Percentiles rank a stretch among this genome's conserved stretches.
These are phyloP conservation scores for human DNA, from an alignment of 2,113 vertebrate genomes.

Conservation along the genomic window DNA sequence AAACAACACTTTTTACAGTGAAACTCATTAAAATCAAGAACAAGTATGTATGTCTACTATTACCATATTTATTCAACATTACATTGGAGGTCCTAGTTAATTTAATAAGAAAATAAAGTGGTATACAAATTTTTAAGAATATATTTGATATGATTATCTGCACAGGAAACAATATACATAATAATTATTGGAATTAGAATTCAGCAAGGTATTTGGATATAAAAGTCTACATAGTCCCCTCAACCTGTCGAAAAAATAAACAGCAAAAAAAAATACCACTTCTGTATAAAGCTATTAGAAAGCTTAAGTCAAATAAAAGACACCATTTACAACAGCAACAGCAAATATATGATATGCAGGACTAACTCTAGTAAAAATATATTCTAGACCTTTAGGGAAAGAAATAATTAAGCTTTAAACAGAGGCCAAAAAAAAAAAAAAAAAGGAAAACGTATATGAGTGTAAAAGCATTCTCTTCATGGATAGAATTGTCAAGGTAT, in stretches of 20 bases:
- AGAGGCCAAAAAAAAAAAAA: not conserved
- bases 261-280: not conserved
- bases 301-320: not conserved
- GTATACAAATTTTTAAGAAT: not conserved
- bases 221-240: not conserved
- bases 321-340: not conserved
- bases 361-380: slow-evolving; percentile 35
- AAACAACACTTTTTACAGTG: not conserved
- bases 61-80: not conserved
- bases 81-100: not conserved
- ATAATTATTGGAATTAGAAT: not conserved
- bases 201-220: not conserved
- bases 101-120: not conserved
- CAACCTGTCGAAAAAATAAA: too few relatives aligned
- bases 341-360: not conserved
- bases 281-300: not conserved
- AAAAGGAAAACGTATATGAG: not conserved
- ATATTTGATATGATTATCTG: not conserved
- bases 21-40: slow-evolving; percentile 41
- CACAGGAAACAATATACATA: not conserved
- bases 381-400: not conserved
- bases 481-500: not conserved
- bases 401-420: not conserved
- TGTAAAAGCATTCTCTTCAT: not conserved
- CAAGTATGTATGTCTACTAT: not conserved